Evolutionary conservation across 2,797 vertebrate species (phyloP), one percentile per base, ranked within the genome.

Genomic region (Balearica regulorum): DNA sequence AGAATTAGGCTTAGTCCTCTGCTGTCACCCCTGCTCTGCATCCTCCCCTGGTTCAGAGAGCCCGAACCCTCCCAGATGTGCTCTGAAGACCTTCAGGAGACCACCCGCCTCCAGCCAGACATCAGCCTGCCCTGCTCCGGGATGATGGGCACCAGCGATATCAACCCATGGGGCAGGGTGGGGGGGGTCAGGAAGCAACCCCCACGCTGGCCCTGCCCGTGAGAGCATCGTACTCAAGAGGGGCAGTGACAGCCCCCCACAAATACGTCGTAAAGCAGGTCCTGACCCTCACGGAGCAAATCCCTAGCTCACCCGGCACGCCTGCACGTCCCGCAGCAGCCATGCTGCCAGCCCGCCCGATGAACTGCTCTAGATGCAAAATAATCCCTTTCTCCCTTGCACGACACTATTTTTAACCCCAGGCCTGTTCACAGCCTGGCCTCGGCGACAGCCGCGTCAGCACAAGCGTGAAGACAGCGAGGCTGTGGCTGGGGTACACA

Each of bases 281-380:
- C 41, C 62, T 89, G 85, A n/a, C 15, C 9, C 33, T 28, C 21
- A 2, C 2, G 24, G 28, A 43, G 28, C 71, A 87, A 75, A n/a
- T 8, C 35, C 31, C 13, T 7, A 2, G 7, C 21, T n/a, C 49
- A 35, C 16, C 28, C 3, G 1, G 39, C 57, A 66, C 3, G 5
- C n/a, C 72, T 41, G 70, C 46, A 14, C 7, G 3, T 33, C 64
- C 75, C 1, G 3, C 43, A 18, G 60, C 31, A 21, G 55, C 57
- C 20, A 13, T 0, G 2, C 75, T 39, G 21, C 0, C 2, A 89
- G 25, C 16, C 13, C 6, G 0, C 61, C 15, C 5, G 0, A 11
- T 4, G 37, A 55, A 26, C 61, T 20, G 44, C 55, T 77, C 65
- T 28, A 19, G 10, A 16, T 46, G 43, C 49, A 11, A 33, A 53